Base-by-base conservation (phyloP, 2,797 vertebrate species). In the Esox lucius region DNA sequence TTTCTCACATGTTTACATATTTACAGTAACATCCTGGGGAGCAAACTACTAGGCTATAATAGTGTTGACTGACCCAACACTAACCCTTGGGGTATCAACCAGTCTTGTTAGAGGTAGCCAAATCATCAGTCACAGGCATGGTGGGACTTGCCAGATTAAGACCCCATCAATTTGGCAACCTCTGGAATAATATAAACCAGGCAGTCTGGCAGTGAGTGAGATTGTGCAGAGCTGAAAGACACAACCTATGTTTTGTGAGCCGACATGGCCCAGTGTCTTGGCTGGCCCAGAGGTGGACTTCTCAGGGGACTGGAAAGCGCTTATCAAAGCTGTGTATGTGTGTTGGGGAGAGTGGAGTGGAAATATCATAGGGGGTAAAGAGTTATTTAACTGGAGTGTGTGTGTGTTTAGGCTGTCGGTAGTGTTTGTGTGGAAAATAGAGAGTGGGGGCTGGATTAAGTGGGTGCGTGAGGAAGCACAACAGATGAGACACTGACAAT, bases 401-500 rank as follows among this genome's bases (percentile, higher is more conserved):
- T 64, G 24, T 22, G 61, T 26, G 22, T 31, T 31, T 16, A 17
- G 88, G 91, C 87, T 93, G 94, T 94, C 92, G 94, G 93, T 93
- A 91, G 87, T 89, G 89, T 91, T 87, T 76, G 77, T 75, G 78
- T 70, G 56, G 56, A 61, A 61, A 13, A 24, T 76, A 71, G 79
- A 31, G 42, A 17, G 68, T 16, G 70, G 49, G 12, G 48, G 31
- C 31, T 68, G 64, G 65, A 61, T 61, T 26, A 61, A 61, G 22
- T 26, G 3, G 22, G 22, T 69, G 53, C 89, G 89, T 87, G 86
- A 90, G 90, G 89, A 87, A 88, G 91, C 91, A 91, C 92, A 91
- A 91, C 92, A 93, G 92, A 93, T 91, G 92, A 94, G 87, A 88
- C 90, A 24, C 56, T 61, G 22, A 94, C 94, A 94, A 93, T 93